Conservation (phyloP, 2,797 vertebrate genomes). For the Bovichtus variegatus region DNA sequence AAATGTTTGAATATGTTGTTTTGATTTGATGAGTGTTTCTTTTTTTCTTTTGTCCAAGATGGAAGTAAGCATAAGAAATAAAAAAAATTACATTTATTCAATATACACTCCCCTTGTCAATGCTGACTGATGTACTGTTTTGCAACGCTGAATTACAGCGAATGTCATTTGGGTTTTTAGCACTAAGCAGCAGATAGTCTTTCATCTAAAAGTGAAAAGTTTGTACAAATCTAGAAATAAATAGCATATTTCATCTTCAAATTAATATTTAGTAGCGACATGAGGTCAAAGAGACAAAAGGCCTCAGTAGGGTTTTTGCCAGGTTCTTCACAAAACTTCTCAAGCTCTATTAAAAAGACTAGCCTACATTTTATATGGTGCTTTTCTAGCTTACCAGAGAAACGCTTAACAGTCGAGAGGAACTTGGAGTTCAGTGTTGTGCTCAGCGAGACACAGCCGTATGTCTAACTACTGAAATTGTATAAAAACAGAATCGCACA, state of each 20-base stretch:
- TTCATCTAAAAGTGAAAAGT: not conserved
- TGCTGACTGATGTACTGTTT: not conserved
- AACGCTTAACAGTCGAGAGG: no score
- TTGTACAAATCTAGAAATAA: not conserved
- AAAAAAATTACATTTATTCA: not conserved
- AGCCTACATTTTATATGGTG: no score
- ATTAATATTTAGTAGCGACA: not conserved
- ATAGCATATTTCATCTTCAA: not conserved
- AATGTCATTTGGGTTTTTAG: not conserved
- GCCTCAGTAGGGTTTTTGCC: not conserved
- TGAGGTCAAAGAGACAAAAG: not conserved
- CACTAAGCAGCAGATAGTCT: not conserved
- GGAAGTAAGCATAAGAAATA: not conserved
- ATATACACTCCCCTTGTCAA: not conserved
- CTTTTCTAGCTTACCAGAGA: no score
- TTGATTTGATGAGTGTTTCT: no score
- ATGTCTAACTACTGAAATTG: no score
- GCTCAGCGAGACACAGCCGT: no score
- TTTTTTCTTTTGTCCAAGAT: not conserved
- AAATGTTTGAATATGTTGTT: conserved; percentile 10
- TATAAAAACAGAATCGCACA: no score
- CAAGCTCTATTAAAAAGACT: not conserved
- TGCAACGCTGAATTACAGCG: not conserved
- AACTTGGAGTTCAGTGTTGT: no score
- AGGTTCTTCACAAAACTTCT: not conserved